Evolutionary conservation across 2,888 invertebrate species (phyloP), one percentile per base, ranked within the genome.

Genomic region (Lepidocyrtinus sp.): DNA sequence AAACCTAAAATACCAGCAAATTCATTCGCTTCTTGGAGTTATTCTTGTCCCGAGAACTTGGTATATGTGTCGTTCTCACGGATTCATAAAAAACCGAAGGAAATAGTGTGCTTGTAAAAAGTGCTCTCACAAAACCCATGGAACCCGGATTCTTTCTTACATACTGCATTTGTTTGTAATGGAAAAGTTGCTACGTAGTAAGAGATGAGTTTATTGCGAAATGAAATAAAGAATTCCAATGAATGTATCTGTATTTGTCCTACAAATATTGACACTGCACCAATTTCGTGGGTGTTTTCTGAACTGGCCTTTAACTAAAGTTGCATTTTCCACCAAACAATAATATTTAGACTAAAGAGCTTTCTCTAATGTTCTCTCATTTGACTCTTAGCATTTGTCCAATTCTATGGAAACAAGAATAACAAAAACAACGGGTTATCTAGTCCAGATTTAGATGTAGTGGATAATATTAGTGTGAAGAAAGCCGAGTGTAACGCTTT

Each of bases 201-300:
- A 36, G 36, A 36, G 5, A 36, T 36, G 36, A 7, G 12, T 36
- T n/a, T n/a, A n/a, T n/a, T n/a, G 36, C 5, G 12, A 36, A 36
- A 36, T 36, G 12, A 36, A 36, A 36, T 36, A n/a, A n/a, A n/a
- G n/a, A n/a, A n/a, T n/a, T n/a, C n/a, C n/a, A n/a, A n/a, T n/a
- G n/a, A n/a, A n/a, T n/a, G n/a, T n/a, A n/a, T n/a, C n/a, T n/a
- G n/a, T 22, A 5, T 22, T 62, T 62, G 21, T 22, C 3, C 22
- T 62, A 62, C 21, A 62, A 62, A 62, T 62, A 62, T 62, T 62
- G 62, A 62, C 62, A 62, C 62, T 62, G 62, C 62, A 36, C 36
- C 36, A 62, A 62, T 62, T 2, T 64, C 63, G 63, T 64, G 63
- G 63, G 63, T 64, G 63, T 64, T 26, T 25, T n/a, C 12, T 7